Conservation (phyloP, 2,797 vertebrate species). For the Fistularia tabacaria region DNA sequence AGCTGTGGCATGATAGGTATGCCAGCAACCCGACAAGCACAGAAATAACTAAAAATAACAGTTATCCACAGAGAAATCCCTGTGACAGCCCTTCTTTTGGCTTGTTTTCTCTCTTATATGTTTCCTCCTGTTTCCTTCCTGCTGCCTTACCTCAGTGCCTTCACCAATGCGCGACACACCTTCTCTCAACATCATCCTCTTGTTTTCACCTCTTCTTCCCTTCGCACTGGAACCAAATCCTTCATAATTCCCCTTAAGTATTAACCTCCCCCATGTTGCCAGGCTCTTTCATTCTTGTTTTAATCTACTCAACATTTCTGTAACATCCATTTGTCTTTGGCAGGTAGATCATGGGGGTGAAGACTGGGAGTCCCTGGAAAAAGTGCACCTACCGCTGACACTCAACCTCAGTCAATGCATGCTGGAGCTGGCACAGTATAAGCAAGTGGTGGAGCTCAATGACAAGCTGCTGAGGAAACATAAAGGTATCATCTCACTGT, state of each 20-base stretch:
- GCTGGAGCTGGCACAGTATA: constrained; percentile 69
- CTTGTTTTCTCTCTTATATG: no score
- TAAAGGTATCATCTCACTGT: constrained; percentile 56
- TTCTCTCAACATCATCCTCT: constrained; percentile 11
- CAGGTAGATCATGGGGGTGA: constrained; percentile 59
- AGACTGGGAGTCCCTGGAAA: constrained; percentile 78
- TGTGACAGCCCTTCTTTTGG: constrained; percentile 35
- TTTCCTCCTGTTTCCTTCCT: constrained; percentile 26
- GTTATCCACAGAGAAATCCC: constrained; percentile 49
- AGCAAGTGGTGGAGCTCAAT: constrained; percentile 72
- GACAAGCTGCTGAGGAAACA: constrained; percentile 70
- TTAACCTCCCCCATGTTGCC: not conserved
- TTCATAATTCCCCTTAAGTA: not conserved
- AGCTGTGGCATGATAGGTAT: constrained; percentile 47
- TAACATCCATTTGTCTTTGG: constrained; percentile 13
- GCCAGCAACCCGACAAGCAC: constrained; percentile 29
- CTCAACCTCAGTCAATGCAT: constrained; percentile 79
- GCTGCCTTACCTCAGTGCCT: constrained; percentile 31
- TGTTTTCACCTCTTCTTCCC: constrained; percentile 2
- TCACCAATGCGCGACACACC: constrained; percentile 10
- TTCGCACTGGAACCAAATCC: constrained; percentile 7
- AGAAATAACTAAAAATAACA: constrained; percentile 59
- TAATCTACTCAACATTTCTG: constrained; percentile 31
- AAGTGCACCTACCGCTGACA: constrained; percentile 70
- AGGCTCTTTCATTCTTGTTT: constrained; percentile 5